Percentiles rank a stretch among this genome's conserved stretches.
These are phyloP conservation scores for Chelonia mydas DNA, from an alignment of 2,797 vertebrate species.

Conservation along the genomic window DNA sequence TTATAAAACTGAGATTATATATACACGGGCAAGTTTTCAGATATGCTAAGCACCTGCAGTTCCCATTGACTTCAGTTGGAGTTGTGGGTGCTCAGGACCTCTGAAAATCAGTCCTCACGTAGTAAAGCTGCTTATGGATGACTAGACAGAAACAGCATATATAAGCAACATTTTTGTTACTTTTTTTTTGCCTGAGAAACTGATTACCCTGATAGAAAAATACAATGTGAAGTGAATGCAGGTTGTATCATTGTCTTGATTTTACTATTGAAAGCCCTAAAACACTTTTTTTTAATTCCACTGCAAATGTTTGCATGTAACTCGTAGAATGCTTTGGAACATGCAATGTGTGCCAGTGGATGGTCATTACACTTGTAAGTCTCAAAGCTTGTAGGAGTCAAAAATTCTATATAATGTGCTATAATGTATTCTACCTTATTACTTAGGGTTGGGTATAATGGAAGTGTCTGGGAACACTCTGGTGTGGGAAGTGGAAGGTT, in stretches of 20 bases:
- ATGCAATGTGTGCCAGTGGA: not conserved
- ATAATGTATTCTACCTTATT: not conserved
- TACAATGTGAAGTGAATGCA: not conserved
- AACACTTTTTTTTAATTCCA: not conserved
- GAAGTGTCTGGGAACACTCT: not conserved
- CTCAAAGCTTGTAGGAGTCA: not conserved
- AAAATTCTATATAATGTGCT: not conserved
- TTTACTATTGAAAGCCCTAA: not conserved
- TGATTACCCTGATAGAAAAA: not conserved
- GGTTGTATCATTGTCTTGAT: not conserved
- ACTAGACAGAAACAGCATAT: not conserved
- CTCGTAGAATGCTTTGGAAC: not conserved
- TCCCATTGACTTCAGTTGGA: not conserved
- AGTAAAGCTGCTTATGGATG: not conserved
- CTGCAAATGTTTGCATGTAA: not conserved
- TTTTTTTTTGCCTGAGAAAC: not conserved
- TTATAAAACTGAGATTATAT: not conserved
- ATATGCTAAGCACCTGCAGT: not conserved
- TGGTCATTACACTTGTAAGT: not conserved
- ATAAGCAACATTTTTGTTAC: not conserved
- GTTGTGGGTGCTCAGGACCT: not conserved
- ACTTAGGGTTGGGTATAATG: not conserved
- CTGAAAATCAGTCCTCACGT: not conserved
- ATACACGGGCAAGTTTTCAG: not conserved
- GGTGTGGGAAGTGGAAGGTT: not conserved